Conservation (phyloP, 2,888 invertebrate species). For the Arrhopalites spinosus region DNA sequence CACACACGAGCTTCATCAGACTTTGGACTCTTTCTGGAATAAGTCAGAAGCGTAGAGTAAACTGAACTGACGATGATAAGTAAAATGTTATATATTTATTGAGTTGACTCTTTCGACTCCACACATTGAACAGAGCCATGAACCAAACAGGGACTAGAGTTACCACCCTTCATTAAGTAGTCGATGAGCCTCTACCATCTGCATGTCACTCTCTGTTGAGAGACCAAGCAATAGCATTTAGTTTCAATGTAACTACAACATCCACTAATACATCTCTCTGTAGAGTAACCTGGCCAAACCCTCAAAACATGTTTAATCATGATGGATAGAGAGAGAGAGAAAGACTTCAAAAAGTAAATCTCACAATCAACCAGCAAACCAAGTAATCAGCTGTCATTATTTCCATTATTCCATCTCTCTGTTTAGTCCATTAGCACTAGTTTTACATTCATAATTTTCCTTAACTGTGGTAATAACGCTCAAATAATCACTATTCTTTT, state of each 20-base stretch:
- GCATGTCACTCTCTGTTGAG: no score
- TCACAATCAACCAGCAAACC: constrained; percentile 4
- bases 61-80: not conserved
- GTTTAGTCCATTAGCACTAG: not conserved
- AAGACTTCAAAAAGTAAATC: constrained; percentile 3
- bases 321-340: not conserved
- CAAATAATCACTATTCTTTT: no score
- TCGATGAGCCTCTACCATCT: constrained; percentile 24
- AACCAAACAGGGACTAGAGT: not conserved
- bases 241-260: no score
- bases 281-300: constrained; percentile 1
- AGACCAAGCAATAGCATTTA: no score
- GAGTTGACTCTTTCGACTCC: not conserved
- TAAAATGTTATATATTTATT: not conserved
- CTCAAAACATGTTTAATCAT: not conserved
- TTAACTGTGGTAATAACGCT: not conserved
- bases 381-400: constrained; percentile 15
- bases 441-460: not conserved
- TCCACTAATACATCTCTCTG: no score
- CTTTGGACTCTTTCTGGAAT: no score
- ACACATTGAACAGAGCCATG: not conserved
- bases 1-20: no score
- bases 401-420: constrained; percentile 4
- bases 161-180: constrained; percentile 35
- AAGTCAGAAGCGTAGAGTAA: not conserved